These are phyloP conservation scores for Rhinichthys osculus DNA, from an alignment of 2,797 vertebrate species.

Conservation along the genomic window DNA sequence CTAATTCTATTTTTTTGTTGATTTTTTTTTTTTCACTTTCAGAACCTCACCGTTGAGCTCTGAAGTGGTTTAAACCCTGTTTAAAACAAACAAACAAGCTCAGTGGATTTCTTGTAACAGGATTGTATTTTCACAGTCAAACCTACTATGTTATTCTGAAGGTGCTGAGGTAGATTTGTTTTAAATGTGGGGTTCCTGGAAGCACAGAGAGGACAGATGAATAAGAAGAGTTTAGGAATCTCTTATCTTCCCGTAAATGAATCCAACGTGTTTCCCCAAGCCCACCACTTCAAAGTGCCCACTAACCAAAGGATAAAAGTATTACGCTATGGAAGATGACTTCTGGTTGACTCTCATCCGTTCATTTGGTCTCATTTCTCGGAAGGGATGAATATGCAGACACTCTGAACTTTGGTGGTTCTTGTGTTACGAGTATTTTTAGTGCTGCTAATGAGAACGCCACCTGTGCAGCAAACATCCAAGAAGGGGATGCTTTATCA, in stretches of 20 bases:
- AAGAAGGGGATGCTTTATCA: not conserved
- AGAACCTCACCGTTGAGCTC: not conserved
- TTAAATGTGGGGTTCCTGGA: slow-evolving; percentile 25
- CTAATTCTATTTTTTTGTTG: fast-evolving
- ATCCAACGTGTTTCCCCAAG: slow-evolving; percentile 45
- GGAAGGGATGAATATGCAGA: slow-evolving; percentile 31
- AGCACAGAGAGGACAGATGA: slow-evolving; percentile 47
- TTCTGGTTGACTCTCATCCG: slow-evolving; percentile 34
- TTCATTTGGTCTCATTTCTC: slow-evolving; percentile 46
- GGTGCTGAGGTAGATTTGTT: slow-evolving; percentile 29
- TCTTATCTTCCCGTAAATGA: slow-evolving; percentile 64
- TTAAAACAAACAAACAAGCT: not conserved
- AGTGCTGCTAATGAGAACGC: slow-evolving; percentile 2
- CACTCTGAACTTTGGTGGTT: slow-evolving; percentile 28
- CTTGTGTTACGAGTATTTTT: slow-evolving; percentile 29
- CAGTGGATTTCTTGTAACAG: not conserved
- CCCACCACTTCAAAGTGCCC: slow-evolving; percentile 59
- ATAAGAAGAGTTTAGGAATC: slow-evolving; percentile 50
- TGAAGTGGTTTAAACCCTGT: not conserved
- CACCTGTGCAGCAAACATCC: not conserved
- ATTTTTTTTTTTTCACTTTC: not conserved
- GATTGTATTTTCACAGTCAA: slow-evolving; percentile 9
- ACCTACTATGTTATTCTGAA: not conserved
- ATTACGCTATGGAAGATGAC: slow-evolving; percentile 43
- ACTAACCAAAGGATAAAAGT: slow-evolving; percentile 50